Percentiles rank a stretch among this genome's conserved stretches.
Evolutionary conservation across 2,888 invertebrate species (phyloP).

Genomic region (Aphodius granarius): DNA sequence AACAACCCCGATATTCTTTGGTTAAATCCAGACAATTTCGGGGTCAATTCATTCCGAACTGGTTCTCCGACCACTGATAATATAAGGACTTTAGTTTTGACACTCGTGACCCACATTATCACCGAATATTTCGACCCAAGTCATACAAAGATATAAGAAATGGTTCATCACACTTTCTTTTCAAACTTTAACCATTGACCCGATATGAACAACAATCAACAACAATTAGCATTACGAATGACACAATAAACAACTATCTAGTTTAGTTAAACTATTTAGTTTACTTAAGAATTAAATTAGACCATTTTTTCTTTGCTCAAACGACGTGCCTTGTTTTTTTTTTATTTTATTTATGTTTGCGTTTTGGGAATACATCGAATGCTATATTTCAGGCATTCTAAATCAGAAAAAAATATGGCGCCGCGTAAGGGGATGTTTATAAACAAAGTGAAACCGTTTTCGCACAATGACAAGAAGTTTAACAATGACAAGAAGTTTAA

Average conservation of each 20-base stretch:
- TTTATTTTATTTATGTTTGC: background rate
- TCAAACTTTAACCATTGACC: background rate
- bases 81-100: background rate
- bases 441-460: constrained; percentile 2
- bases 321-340: background rate
- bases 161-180: background rate
- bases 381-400: constrained; percentile 40
- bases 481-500: constrained; percentile 15
- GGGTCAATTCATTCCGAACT: background rate
- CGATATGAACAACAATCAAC: too few relatives aligned
- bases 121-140: background rate
- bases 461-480: background rate
- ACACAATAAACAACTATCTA: too few relatives aligned
- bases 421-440: constrained; percentile 23
- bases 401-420: constrained; percentile 15
- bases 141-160: background rate
- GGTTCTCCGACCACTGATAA: background rate
- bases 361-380: constrained; percentile 29
- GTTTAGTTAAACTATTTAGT: too few relatives aligned
- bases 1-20: background rate
- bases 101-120: background rate
- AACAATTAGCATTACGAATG: too few relatives aligned
- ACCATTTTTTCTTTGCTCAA: too few relatives aligned
- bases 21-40: background rate
- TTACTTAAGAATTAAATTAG: too few relatives aligned